These are phyloP conservation scores for Adelosebastes latens DNA, from an alignment of 2,797 vertebrate genomes.

Conservation along the genomic window DNA sequence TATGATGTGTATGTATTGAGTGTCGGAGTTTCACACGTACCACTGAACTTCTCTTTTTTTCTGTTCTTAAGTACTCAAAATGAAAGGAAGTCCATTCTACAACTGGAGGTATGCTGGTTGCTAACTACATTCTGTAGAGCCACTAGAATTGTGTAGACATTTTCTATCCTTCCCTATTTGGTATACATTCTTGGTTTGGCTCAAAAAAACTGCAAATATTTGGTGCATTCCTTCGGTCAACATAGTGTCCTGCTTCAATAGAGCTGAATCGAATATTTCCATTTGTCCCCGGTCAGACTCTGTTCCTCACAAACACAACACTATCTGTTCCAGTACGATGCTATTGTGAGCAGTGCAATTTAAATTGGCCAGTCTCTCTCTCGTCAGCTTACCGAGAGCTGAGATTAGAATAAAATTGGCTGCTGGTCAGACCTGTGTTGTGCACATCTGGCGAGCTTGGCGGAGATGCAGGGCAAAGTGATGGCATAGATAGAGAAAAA, in stretches of 20 bases:
- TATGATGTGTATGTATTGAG: conserved; percentile 23
- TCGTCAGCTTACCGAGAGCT: conserved; percentile 52
- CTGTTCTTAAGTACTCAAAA: conserved; percentile 83
- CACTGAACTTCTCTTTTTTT: conserved; percentile 77
- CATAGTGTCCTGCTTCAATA: conserved; percentile 29
- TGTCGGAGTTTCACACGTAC: conserved; percentile 50
- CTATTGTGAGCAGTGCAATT: conserved; percentile 36
- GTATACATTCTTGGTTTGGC: conserved; percentile 43
- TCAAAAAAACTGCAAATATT: conserved; percentile 30
- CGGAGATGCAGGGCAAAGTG: conserved; percentile 49
- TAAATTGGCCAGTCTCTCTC: conserved; percentile 62
- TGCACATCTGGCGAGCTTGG: conserved; percentile 68
- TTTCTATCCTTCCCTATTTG: conserved; percentile 51
- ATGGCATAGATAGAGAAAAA: conserved; percentile 45
- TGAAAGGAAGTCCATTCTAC: conserved; percentile 82
- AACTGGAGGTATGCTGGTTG: conserved; percentile 82
- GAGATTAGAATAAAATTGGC: conserved; percentile 76
- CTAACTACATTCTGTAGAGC: conserved; percentile 71
- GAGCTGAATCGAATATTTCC: conserved; percentile 37
- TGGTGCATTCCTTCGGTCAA: conserved; percentile 18
- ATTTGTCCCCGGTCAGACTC: conserved; percentile 9
- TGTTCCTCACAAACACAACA: conserved; percentile 26
- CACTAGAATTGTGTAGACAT: conserved; percentile 59
- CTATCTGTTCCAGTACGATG: conserved; percentile 21
- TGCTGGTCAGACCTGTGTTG: conserved; percentile 63